Percentiles rank a stretch among this genome's conserved stretches.
These are phyloP conservation scores for Leucoraja ocellata DNA, from an alignment of 2,797 vertebrate genomes.

Conservation along the genomic window DNA sequence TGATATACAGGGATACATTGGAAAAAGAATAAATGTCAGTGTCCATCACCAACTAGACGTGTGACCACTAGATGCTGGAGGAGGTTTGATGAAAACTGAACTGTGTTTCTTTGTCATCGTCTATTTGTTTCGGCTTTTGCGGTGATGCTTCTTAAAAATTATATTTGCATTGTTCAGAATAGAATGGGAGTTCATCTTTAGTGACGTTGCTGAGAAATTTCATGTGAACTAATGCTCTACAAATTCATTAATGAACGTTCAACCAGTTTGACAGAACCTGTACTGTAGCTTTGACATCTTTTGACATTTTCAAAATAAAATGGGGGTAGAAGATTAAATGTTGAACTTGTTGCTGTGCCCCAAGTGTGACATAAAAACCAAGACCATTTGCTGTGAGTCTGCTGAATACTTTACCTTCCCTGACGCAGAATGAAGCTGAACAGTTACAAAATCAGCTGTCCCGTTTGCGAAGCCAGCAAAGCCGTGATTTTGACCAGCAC, in stretches of 20 bases:
- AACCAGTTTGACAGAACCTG: neutral
- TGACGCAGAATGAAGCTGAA: slow-evolving; percentile 70
- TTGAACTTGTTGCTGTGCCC: neutral
- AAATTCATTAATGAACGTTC: neutral
- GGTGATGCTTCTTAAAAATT: neutral
- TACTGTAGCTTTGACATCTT: neutral
- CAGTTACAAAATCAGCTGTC: slow-evolving; percentile 70
- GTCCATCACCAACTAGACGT: neutral
- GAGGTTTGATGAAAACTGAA: neutral
- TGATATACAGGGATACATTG: neutral
- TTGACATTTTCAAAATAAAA: neutral
- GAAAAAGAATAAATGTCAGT: neutral
- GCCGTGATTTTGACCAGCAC: slow-evolving; percentile 71
- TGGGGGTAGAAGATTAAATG: neutral
- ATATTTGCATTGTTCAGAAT: neutral
- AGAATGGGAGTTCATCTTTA: neutral
- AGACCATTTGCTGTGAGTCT: neutral
- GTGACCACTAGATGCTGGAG: neutral
- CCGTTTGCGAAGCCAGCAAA: slow-evolving; percentile 65
- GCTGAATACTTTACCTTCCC: neutral
- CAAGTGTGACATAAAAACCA: neutral
- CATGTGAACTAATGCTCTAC: neutral
- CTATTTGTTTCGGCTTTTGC: neutral
- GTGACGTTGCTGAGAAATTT: neutral
- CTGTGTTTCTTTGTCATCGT: slow-evolving; percentile 14